phyloP scores from a whole-genome alignment of 2,113 vertebrate species.

The Ctenomys sociabilis region DNA sequence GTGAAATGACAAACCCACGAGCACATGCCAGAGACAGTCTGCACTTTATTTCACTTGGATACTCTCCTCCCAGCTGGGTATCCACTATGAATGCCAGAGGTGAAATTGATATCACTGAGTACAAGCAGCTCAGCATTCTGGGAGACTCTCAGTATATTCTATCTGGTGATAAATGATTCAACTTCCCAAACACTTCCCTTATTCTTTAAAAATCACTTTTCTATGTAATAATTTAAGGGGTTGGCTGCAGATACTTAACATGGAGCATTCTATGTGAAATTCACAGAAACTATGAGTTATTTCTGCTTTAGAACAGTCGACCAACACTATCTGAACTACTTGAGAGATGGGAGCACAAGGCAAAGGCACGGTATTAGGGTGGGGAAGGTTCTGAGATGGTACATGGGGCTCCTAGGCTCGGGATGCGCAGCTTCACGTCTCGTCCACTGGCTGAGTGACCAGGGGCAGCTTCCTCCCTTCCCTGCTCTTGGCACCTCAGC shows the following conservation, averaged over 20 bases:
- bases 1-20: slow-evolving; percentile 46
- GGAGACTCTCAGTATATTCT: background rate
- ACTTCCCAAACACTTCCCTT: slow-evolving; percentile 22
- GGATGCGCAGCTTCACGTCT: background rate
- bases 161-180: slow-evolving; percentile 37
- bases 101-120: slow-evolving; percentile 25
- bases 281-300: slow-evolving; percentile 32
- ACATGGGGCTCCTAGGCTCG: background rate
- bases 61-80: slow-evolving; percentile 39
- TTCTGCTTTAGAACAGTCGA: slow-evolving; percentile 27
- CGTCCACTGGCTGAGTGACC: background rate
- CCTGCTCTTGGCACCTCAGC: background rate
- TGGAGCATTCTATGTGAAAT: slow-evolving; percentile 33
- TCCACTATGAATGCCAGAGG: background rate
- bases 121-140: background rate
- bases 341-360: background rate
- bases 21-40: background rate
- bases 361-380: background rate
- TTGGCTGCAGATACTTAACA: slow-evolving; percentile 21
- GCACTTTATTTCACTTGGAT: slow-evolving; percentile 42
- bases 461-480: background rate
- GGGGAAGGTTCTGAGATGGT: background rate
- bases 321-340: background rate
- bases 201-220: slow-evolving; percentile 44
- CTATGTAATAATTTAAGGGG: slow-evolving; percentile 32